phyloP scores from a whole-genome alignment of 2,797 vertebrate genomes.

The Sebastes ruberrimus region DNA sequence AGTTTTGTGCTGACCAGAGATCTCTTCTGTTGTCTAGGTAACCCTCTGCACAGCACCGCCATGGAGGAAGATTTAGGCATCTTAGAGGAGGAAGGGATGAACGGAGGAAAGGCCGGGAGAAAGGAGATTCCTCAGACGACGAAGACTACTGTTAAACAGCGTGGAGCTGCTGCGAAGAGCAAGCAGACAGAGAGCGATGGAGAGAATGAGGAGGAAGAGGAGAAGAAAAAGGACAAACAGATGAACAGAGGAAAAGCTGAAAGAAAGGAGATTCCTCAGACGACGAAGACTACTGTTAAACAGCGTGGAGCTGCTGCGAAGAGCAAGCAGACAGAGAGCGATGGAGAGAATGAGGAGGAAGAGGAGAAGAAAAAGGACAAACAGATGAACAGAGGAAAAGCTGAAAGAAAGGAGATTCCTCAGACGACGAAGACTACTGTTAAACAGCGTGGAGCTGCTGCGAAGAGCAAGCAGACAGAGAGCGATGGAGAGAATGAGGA shows the following conservation, averaged over 20 bases:
- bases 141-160: neutral
- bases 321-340: neutral
- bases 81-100: neutral
- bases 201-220: too few relatives aligned
- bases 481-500: neutral
- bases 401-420: neutral
- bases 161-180: neutral
- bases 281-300: neutral
- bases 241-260: neutral
- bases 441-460: neutral
- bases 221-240: neutral
- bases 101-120: neutral
- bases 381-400: neutral
- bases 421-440: neutral
- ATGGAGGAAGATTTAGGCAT: constrained; percentile 59
- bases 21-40: constrained; percentile 38
- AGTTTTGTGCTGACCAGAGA: neutral
- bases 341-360: too few relatives aligned
- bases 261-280: neutral
- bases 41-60: constrained; percentile 72
- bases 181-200: too few relatives aligned
- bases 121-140: neutral
- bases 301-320: constrained; percentile 1
- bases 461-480: constrained; percentile 11
- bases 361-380: too few relatives aligned